Percentiles rank a stretch among this genome's conserved stretches.
Conservation (phyloP, 2,888 invertebrate species). For the Mongoloraphidia duomilia region DNA sequence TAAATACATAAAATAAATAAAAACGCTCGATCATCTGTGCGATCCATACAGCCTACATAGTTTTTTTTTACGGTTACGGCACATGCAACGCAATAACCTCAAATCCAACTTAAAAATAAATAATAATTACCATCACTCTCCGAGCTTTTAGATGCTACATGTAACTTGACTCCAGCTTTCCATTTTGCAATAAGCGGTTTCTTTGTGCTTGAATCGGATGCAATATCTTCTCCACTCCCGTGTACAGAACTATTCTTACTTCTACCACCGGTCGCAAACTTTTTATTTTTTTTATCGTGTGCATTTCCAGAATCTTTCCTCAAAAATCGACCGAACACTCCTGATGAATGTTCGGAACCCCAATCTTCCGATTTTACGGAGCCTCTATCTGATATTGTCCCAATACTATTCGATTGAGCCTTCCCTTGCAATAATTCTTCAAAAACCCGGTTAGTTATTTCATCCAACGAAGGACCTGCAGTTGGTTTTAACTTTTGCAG, state of each 20-base stretch:
- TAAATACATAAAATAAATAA: too few species aligned
- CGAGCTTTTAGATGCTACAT: conserved; percentile 36
- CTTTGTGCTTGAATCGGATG: conserved; percentile 20
- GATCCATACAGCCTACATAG: neutral
- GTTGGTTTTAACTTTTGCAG: conserved; percentile 9
- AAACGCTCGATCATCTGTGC: too few species aligned
- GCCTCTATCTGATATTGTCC: conserved; percentile 33
- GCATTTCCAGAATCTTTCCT: conserved; percentile 41
- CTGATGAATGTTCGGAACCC: conserved; percentile 57
- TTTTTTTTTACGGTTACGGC: neutral
- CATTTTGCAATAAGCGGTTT: conserved; percentile 54
- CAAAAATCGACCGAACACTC: conserved; percentile 49
- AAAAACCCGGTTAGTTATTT: conserved; percentile 63
- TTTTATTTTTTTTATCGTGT: conserved; percentile 26
- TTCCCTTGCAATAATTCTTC: conserved; percentile 58
- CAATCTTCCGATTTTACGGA: conserved; percentile 55
- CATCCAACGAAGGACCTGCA: conserved; percentile 40
- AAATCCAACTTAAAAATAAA: neutral
- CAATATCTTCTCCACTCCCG: conserved; percentile 15
- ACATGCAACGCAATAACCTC: neutral
- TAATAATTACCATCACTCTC: conserved; percentile 49
- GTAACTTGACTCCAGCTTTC: conserved; percentile 51
- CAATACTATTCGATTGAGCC: conserved; percentile 29
- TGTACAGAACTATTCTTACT: conserved; percentile 18
- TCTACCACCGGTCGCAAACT: conserved; percentile 14